phyloP scores from a whole-genome alignment of 2,113 vertebrate species.

The Corapipo altera region DNA sequence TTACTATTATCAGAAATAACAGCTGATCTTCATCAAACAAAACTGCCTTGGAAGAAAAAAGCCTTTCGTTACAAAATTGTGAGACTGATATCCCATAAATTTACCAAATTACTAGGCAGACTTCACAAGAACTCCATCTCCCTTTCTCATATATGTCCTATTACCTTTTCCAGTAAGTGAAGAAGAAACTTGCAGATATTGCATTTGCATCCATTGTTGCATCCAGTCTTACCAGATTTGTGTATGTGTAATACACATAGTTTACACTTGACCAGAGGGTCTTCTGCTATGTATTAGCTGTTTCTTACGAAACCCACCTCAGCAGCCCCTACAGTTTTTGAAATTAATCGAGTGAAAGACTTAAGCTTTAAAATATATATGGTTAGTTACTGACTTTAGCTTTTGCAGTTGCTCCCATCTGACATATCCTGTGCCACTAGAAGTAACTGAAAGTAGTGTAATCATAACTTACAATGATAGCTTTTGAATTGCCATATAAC shows the following conservation, averaged over 20 bases:
- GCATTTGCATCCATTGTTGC: background rate
- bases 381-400: background rate
- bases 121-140: background rate
- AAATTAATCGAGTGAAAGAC: background rate
- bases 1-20: background rate
- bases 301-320: background rate
- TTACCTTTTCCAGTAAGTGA: background rate
- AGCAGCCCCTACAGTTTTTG: background rate
- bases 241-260: background rate
- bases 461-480: background rate
- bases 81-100: background rate
- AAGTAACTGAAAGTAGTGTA: background rate
- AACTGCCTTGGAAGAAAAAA: background rate
- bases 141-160: rapidly evolving
- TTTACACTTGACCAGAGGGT: background rate
- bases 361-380: background rate
- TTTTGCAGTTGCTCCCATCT: background rate
- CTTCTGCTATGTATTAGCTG: background rate
- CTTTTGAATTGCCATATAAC: background rate
- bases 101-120: background rate
- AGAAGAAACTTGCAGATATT: rapidly evolving
- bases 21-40: background rate
- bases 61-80: background rate
- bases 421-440: background rate
- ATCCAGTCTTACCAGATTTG: background rate